Percentiles rank a stretch among this genome's conserved stretches.
Evolutionary conservation across 2,888 invertebrate genomes (phyloP).

Genomic region (Steromphala cineraria): DNA sequence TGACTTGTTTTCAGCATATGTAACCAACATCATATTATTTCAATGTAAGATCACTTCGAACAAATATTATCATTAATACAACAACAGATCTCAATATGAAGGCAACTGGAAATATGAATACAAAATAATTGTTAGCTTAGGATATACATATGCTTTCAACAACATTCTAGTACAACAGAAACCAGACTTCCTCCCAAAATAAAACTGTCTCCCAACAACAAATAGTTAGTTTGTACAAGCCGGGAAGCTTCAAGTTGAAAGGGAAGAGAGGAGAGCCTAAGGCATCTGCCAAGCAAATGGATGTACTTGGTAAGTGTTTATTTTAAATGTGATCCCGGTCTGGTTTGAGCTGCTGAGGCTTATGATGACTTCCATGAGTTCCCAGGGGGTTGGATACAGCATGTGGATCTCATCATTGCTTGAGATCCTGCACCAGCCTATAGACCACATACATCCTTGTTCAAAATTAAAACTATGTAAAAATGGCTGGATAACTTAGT

Average conservation of each 20-base stretch:
- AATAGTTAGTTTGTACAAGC: constrained; percentile 18
- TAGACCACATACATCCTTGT: no score
- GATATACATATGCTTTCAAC: not conserved
- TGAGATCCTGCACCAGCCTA: no score
- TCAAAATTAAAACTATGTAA: no score
- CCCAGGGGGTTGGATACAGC: not conserved
- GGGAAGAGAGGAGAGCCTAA: not conserved
- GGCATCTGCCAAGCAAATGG: constrained; percentile 8
- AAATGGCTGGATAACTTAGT: no score
- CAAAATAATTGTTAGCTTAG: no score
- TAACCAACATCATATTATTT: no score
- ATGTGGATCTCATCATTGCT: not conserved
- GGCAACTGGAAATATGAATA: no score
- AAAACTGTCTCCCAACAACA: constrained; percentile 1
- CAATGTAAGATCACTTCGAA: no score
- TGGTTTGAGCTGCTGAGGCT: not conserved
- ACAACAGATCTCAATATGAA: no score
- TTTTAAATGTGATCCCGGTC: constrained; percentile 9
- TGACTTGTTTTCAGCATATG: no score
- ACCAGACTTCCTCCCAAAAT: not conserved
- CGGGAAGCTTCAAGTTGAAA: constrained; percentile 1
- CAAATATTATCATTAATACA: no score
- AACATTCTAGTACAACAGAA: not conserved
- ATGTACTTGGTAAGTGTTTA: constrained; percentile 18
- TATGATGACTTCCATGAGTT: not conserved